Evolutionary conservation across 2,888 invertebrate genomes (phyloP).

Genomic region (Drosophila diplacantha): DNA sequence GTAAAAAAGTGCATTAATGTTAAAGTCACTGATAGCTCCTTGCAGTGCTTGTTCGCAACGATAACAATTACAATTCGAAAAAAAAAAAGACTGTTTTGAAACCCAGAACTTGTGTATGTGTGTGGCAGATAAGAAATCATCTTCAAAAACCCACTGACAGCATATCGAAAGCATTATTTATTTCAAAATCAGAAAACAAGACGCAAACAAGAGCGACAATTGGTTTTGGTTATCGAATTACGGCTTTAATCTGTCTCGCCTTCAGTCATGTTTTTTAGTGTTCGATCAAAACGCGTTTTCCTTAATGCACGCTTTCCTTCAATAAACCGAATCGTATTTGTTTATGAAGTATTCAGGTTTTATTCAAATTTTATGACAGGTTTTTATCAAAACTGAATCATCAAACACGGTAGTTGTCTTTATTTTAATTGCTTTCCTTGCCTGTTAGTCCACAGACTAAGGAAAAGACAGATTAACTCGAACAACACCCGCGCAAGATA

Average conservation of each 20-base stretch:
- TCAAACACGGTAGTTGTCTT: constrained; percentile 10
- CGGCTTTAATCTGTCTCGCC: background rate
- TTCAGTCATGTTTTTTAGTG: background rate
- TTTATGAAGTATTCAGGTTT: constrained; percentile 10
- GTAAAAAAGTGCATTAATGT: constrained; percentile 51
- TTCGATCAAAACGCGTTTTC: background rate
- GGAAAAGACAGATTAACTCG: constrained; percentile 1
- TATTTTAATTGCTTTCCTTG: constrained; percentile 2
- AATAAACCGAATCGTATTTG: background rate
- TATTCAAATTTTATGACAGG: background rate
- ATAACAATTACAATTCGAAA: constrained; percentile 16
- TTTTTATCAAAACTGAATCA: constrained; percentile 9
- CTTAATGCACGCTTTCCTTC: background rate
- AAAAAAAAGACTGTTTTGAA: constrained; percentile 7
- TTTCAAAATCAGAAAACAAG: constrained; percentile 9
- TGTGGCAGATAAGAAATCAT: constrained; percentile 4
- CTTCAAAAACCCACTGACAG: constrained; percentile 4
- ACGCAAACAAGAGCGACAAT: background rate
- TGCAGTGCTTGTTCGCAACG: constrained; percentile 12
- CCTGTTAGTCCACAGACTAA: background rate
- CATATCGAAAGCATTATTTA: constrained; percentile 10
- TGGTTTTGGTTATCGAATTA: constrained; percentile 9
- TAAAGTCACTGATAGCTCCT: constrained; percentile 30
- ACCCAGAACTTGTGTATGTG: background rate
- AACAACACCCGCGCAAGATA: background rate